Base-by-base conservation (phyloP, 1,140 invertebrate genomes). In the Scaptomyza montana region DNA sequence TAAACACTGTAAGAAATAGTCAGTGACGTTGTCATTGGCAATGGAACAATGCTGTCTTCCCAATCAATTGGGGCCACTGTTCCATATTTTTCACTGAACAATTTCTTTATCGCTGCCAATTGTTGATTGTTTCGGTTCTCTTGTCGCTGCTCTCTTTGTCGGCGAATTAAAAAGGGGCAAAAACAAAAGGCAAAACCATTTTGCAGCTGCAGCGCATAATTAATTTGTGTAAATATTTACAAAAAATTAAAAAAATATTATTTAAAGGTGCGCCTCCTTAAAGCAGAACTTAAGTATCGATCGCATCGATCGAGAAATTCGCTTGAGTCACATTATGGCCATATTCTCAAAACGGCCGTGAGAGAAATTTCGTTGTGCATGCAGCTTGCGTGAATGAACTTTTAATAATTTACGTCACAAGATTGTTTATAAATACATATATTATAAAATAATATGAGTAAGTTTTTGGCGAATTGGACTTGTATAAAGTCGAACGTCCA, bases 191-290 rank as follows among this genome's bases (percentile, higher is more conserved):
- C 56, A 13, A 43, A 1, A 25, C 21, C 65, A 30, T 53, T 43
- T 51, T 70, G 45, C 72, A 61, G 80, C 41, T 64, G 67, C 53
- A 45, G 25, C 50, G 62, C 63, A 66, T 65, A 67, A 78, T 73
- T 78, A 87, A 81, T 86, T 74, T 76, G 59, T 76, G 78, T 78
- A 81, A 86, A 86, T 86, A 87, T 86, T 86, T 82, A 78, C 72
- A 77, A 61, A 55, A 66, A 65, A 66, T n/a, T n/a, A n/a, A n/a
- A n/a, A n/a, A n/a, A 16, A 16, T 16, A 16, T 0, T 78, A 87
- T 74, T 82, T 82, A 54, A 72, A 72, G 66, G 74, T 76, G 81
- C 41, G 78, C n/a, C 74, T 50, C 57, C 33, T 79, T 63, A 71
- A 16, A 57, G 67, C 50, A 66, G 41, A 25, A 65, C 43, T 49